Percentiles rank a stretch among this genome's conserved stretches.
Evolutionary conservation across 2,888 invertebrate genomes (phyloP).

Genomic region (Rhorus exstirpatorius): DNA sequence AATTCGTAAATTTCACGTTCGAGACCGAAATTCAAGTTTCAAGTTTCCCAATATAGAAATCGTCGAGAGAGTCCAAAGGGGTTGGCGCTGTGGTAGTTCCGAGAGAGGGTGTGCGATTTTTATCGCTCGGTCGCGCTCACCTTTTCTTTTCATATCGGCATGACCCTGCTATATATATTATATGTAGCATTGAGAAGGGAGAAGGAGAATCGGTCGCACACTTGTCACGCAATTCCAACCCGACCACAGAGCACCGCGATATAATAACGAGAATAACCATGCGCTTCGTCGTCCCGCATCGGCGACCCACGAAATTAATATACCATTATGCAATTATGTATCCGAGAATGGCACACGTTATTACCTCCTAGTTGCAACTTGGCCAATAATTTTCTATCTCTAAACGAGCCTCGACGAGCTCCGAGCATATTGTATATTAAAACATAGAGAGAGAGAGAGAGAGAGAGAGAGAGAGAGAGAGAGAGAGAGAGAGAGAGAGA

Average conservation of each 20-base stretch:
- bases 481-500: background rate
- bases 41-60: background rate
- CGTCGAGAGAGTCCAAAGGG: constrained; percentile 1
- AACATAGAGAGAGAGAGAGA: background rate
- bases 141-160: constrained; percentile 30
- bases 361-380: constrained; percentile 63
- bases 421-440: background rate
- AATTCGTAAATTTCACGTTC: no score
- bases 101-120: constrained; percentile 29
- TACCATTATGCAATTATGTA: constrained; percentile 74
- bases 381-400: constrained; percentile 77
- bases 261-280: constrained; percentile 81
- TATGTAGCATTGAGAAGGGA: background rate
- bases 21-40: background rate
- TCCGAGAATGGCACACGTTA: constrained; percentile 64
- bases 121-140: constrained; percentile 47
- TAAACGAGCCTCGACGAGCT: constrained; percentile 14
- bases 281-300: constrained; percentile 76
- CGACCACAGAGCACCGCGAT: constrained; percentile 61
- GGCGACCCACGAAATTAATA: constrained; percentile 79
- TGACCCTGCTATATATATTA: background rate
- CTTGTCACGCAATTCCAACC: constrained; percentile 83
- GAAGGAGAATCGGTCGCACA: constrained; percentile 51
- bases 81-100: no score
- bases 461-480: background rate